phyloP scores from a whole-genome alignment of 2,888 invertebrate species.

The Acheta domesticus region DNA sequence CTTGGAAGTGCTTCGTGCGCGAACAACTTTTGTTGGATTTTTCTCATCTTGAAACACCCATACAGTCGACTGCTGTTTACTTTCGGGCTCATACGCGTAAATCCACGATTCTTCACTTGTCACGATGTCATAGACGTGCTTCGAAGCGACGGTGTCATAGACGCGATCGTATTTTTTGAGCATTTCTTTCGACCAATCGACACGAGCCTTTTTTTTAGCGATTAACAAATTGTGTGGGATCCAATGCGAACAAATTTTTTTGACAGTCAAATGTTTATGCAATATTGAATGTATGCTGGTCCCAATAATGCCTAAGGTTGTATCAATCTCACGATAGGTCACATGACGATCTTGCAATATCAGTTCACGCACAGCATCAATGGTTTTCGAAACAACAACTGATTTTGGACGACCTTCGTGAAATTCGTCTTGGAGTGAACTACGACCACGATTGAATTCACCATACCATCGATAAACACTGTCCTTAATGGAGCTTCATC shows the following conservation, averaged over 20 bases:
- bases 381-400: slow-evolving; percentile 40
- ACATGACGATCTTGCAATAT: slow-evolving; percentile 41
- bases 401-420: slow-evolving; percentile 38
- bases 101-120: slow-evolving; percentile 35
- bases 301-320: slow-evolving; percentile 34
- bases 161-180: slow-evolving; percentile 32
- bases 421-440: slow-evolving; percentile 27
- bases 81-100: slow-evolving; percentile 30
- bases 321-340: slow-evolving; percentile 40
- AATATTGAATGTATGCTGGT: slow-evolving; percentile 24
- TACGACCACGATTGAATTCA: slow-evolving; percentile 33
- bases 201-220: slow-evolving; percentile 40
- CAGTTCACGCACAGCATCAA: slow-evolving; percentile 41
- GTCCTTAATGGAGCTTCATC: slow-evolving; percentile 38
- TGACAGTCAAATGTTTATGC: slow-evolving; percentile 27
- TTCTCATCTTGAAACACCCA: slow-evolving; percentile 47
- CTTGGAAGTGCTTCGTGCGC: slow-evolving; percentile 26
- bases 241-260: slow-evolving; percentile 37
- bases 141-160: no score
- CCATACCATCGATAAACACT: slow-evolving; percentile 34
- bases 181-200: slow-evolving; percentile 40
- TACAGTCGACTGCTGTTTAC: slow-evolving; percentile 29
- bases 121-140: slow-evolving; percentile 25
- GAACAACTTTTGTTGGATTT: slow-evolving; percentile 45
- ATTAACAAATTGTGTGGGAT: slow-evolving; percentile 39